Base-by-base conservation (phyloP, 2,797 vertebrate species). In the Delichon dasypus region DNA sequence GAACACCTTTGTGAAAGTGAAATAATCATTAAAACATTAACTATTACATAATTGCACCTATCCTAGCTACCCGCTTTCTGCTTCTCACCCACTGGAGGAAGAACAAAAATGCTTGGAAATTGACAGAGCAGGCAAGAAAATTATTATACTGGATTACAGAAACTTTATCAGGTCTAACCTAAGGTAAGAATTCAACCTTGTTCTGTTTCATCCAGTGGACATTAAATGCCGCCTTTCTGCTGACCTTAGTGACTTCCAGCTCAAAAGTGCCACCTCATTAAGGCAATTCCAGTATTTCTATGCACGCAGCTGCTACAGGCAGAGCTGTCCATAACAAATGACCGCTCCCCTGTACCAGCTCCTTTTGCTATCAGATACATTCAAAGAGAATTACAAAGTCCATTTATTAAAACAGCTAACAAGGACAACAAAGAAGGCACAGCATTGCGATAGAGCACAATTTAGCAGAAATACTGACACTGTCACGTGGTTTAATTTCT, bases 381-480 rank as follows among this genome's bases (percentile, higher is more conserved):
- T 85, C 80, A 91, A 82, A 85, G 77, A 84, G 44, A 93, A 94
- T 81, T 88, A 72, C 47, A 93, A 62, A 14, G 29, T 51, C 23
- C 47, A 34, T 89, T 88, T 80, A 87, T 88, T 90, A 70, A 84
- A 81, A 48, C 40, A 88, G 55, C 47, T 95, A 94, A 91, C 77
- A 84, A 83, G 64, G 55, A 90, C 65, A 91, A 78, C 34, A 76
- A 85, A 67, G 58, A 65, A 85, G 65, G 34, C 12, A 34, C n/a
- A 84, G 47, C 50, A 76, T 30, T 10, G 16, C 94, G 88, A 83
- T 6, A 5, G 25, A 81, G 42, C 19, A 68, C 1, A 0, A 34
- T 65, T 67, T 27, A 75, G 20, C 55, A 92, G 66, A 67, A 91
- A 84, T 45, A 79, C 40, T 85, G 55, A 68, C n/a, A 27, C 15